Base-by-base conservation (phyloP, 2,888 invertebrate genomes). In the Lampropteryx suffumata region DNA sequence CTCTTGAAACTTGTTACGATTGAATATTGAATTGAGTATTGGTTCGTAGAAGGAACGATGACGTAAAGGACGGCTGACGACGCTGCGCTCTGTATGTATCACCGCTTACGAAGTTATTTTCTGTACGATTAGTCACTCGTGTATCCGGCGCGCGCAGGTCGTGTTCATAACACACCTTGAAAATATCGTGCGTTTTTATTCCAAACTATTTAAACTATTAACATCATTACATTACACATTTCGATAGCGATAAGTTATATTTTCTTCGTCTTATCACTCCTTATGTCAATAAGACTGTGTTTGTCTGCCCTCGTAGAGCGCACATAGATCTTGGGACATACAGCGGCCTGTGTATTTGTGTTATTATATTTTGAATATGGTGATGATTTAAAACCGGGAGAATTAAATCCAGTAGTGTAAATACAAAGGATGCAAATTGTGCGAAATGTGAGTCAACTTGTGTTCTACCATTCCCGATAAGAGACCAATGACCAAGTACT, bases 21-120 rank as follows among this genome's bases (percentile, higher is more conserved):
- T 40, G n/a, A n/a, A n/a, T 47, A 43, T 21, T 35, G 66, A 69
- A 76, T 70, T 71, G 72, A 71, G 67, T 78, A 79, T 84, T 69
- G 80, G 67, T 88, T 88, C 88, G 59, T 65, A 83, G 89, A 88
- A 88, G 74, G 72, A 76, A 77, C 79, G 81, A 78, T 85, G 88
- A 85, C 86, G 77, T 17, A 17, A 17, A 17, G 17, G 17, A 4
- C 17, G 17, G 17, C 17, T 17, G 73, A 63, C 24, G 65, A 71
- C 67, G 66, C 68, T n/a, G 59, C 72, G 73, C 65, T n/a, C n/a
- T n/a, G n/a, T n/a, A n/a, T 84, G 86, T 86, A 84, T 88, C 87
- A 86, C 79, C 72, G 77, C 84, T 88, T 87, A 84, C 87, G 81
- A 81, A 86, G 87, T 87, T 89, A 89, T 89, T 89, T 89, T 89